Evolutionary conservation across 2,113 vertebrate species (phyloP).

Genomic region (Lepisosteus osseus): DNA sequence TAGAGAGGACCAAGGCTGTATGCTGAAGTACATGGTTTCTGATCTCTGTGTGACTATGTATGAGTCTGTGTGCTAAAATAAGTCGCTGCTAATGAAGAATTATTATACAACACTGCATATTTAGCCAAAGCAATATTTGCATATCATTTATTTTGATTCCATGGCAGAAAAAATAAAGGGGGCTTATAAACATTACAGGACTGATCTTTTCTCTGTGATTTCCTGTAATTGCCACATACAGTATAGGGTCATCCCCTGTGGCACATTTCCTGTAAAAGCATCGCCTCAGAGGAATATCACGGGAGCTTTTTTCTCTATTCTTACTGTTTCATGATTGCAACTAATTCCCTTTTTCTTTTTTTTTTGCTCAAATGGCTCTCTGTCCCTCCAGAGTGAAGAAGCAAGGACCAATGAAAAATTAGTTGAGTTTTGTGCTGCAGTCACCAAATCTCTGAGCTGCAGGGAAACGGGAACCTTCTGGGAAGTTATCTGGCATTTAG

Average conservation of each 20-base stretch:
- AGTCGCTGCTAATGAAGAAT: background rate
- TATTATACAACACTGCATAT: background rate
- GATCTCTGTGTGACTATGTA: no score
- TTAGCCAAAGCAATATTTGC: background rate
- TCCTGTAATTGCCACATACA: background rate
- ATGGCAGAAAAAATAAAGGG: background rate
- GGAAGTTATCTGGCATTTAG: constrained; percentile 60
- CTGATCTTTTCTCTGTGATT: background rate
- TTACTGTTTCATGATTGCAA: background rate
- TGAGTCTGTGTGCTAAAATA: no score
- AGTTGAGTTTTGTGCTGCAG: constrained; percentile 18
- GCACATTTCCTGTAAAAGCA: background rate
- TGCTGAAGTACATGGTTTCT: no score
- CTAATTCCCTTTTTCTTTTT: background rate
- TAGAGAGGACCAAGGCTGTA: no score
- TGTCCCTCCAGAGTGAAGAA: constrained; percentile 26
- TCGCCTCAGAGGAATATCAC: background rate
- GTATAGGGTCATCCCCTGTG: background rate
- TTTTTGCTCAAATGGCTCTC: constrained; percentile 3
- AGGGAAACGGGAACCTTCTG: constrained; percentile 43
- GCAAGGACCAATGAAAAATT: constrained; percentile 29
- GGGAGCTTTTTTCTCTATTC: background rate
- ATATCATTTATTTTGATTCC: background rate
- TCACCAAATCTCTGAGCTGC: constrained; percentile 29
- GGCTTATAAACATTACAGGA: constrained; percentile 24